Percentiles rank a stretch among this genome's conserved stretches.
phyloP scores from a whole-genome alignment of 92 coral and sea anemone genomes.

The Epizoanthus stellaris region DNA sequence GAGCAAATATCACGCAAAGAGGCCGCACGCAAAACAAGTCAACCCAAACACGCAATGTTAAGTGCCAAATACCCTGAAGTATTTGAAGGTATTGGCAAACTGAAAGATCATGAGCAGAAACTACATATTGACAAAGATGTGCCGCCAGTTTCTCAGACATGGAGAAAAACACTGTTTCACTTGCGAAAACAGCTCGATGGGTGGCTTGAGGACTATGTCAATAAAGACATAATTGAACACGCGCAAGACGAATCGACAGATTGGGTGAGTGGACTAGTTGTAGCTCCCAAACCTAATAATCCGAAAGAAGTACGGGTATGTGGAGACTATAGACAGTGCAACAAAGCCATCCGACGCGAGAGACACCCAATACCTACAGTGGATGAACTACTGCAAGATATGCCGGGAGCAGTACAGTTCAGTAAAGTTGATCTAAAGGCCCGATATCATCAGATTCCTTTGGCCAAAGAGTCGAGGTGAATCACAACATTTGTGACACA shows the following conservation, averaged over 20 bases:
- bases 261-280: slow-evolving; percentile 58
- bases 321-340: slow-evolving; percentile 53
- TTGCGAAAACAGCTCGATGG: slow-evolving; percentile 48
- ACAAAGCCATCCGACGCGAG: slow-evolving; percentile 40
- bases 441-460: slow-evolving; percentile 54
- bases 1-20: neutral
- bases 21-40: neutral
- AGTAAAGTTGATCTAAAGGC: slow-evolving; percentile 53
- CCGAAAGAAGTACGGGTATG: slow-evolving; percentile 53
- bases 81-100: slow-evolving; percentile 42
- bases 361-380: slow-evolving; percentile 53
- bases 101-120: slow-evolving; percentile 47
- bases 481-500: slow-evolving; percentile 51
- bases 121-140: slow-evolving; percentile 36
- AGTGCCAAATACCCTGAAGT: slow-evolving; percentile 20
- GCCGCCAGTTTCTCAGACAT: slow-evolving; percentile 46
- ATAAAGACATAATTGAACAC: slow-evolving; percentile 51
- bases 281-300: slow-evolving; percentile 50
- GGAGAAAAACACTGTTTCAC: slow-evolving; percentile 46
- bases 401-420: slow-evolving; percentile 41
- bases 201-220: slow-evolving; percentile 55
- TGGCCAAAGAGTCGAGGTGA: slow-evolving; percentile 26
- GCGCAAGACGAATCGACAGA: slow-evolving; percentile 50
- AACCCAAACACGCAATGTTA: neutral
- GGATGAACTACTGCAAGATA: slow-evolving; percentile 49